Conservation (phyloP, 2,797 vertebrate genomes). For the Carapus acus region DNA sequence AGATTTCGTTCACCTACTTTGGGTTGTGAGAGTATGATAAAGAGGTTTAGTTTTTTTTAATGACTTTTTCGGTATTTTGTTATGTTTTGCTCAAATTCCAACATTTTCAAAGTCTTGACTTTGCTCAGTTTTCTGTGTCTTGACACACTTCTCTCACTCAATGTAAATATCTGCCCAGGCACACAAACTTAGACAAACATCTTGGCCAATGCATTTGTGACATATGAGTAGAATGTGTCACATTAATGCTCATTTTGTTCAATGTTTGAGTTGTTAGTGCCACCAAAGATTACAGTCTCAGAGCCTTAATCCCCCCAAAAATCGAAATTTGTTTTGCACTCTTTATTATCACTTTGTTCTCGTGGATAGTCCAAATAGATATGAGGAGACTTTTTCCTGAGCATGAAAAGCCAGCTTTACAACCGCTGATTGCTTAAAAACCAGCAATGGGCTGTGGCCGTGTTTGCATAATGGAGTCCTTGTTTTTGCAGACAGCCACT, state of each 20-base stretch:
- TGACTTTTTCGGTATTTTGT: too few species aligned
- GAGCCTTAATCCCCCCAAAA: too few species aligned
- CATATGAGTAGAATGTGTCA: not conserved
- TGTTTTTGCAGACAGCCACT: conserved; percentile 37
- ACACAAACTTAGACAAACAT: conserved; percentile 17
- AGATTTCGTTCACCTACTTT: too few species aligned
- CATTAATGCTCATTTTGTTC: too few species aligned
- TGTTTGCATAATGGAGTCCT: conserved; percentile 40
- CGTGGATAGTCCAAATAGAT: conserved; percentile 16
- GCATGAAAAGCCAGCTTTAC: conserved; percentile 39
- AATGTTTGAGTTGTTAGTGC: too few species aligned
- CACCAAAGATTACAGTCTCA: too few species aligned
- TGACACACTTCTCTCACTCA: not conserved
- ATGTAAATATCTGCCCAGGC: conserved; percentile 19
- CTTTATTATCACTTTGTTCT: not conserved
- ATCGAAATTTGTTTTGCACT: too few species aligned
- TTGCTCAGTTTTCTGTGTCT: too few species aligned
- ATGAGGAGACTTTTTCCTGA: conserved; percentile 27
- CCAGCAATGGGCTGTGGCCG: conserved; percentile 5
- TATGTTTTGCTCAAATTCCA: too few species aligned
- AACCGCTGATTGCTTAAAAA: conserved; percentile 13
- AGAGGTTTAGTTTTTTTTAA: too few species aligned
- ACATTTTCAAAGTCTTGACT: too few species aligned
- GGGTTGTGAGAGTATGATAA: too few species aligned
- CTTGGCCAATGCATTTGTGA: not conserved